Conservation (phyloP, 2,888 invertebrate species). For the Dione juno region DNA sequence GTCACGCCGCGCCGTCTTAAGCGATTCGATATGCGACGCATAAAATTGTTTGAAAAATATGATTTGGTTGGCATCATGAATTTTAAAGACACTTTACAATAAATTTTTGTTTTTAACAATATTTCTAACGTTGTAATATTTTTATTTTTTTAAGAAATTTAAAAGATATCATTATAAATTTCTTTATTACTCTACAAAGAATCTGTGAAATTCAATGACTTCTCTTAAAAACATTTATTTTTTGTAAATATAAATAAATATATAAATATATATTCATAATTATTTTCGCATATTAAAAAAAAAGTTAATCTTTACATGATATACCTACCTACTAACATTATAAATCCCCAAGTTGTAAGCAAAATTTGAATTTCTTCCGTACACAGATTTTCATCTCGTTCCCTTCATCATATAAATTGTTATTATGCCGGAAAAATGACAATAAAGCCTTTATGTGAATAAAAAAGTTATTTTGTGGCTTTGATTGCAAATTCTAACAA, state of each 20-base stretch:
- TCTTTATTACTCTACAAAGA: too few relatives aligned
- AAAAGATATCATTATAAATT: too few relatives aligned
- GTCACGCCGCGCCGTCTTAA: slow-evolving; percentile 19
- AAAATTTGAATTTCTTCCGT: slow-evolving; percentile 5
- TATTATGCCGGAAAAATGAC: slow-evolving; percentile 11
- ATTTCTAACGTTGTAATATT: not conserved
- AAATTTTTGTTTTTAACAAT: not conserved
- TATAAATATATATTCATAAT: not conserved
- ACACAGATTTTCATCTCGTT: not conserved
- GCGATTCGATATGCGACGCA: slow-evolving; percentile 20
- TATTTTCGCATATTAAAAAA: not conserved
- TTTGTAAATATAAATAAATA: too few relatives aligned
- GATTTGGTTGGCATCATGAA: not conserved
- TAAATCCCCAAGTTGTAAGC: not conserved
- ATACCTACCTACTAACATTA: not conserved
- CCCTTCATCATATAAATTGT: slow-evolving; percentile 13
- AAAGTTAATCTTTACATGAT: not conserved
- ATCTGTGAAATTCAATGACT: too few relatives aligned
- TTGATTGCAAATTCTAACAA: slow-evolving; percentile 27
- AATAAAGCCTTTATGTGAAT: slow-evolving; percentile 14
- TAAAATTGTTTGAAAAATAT: slow-evolving; percentile 25
- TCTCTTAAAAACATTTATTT: too few relatives aligned
- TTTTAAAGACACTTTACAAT: slow-evolving; percentile 2
- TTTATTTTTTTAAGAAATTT: not conserved
- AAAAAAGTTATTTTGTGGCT: slow-evolving; percentile 19